Base-by-base conservation (phyloP, 2,113 vertebrate genomes). In the Ploceus nigricollis region DNA sequence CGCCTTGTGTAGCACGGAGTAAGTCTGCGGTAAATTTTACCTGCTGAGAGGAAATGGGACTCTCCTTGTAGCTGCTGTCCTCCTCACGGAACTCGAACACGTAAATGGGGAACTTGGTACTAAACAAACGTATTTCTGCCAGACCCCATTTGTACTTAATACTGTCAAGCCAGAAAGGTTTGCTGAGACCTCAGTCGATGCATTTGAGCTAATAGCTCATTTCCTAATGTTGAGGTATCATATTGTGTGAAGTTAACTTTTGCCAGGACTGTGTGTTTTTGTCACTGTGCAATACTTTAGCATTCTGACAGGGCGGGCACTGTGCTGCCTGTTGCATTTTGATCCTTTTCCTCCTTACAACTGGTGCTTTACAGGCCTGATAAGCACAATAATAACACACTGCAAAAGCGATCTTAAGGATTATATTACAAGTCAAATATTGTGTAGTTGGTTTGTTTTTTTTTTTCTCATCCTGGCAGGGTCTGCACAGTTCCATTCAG, bases 361-460 rank as follows among this genome's bases (percentile, higher is more conserved):
- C 10, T 2, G 2, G 28, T 92, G 45, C 48, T 85, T 76, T n/a
- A 19, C 48, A n/a, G 44, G 18, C 58, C 40, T 8, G 27, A 42
- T 77, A 81, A 92, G 54, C 47, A 61, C 37, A 76, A n/a, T 27
- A 58, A 69, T 50, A 85, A 37, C 33, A 8, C 21, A 7, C 61
- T 48, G n/a, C 60, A 73, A 53, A 82, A 89, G 31, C 8, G 3
- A 87, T 35, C 39, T 47, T 72, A 47, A 82, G 42, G 61, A 39
- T 60, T 70, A n/a, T 42, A 73, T 71, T 93, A 78, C 73, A 82
- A 96, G 22, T 76, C 48, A 79, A 89, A 94, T 95, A 87, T 11
- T 75, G 73, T 81, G 65, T 71, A 45, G 69, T 4, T 57, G 51
- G 39, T 53, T 53, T 40, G 1, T 5, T 10, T 12, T 5, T 24